Base-by-base conservation (phyloP, 1,140 invertebrate species). In the Drosophila athabasca region DNA sequence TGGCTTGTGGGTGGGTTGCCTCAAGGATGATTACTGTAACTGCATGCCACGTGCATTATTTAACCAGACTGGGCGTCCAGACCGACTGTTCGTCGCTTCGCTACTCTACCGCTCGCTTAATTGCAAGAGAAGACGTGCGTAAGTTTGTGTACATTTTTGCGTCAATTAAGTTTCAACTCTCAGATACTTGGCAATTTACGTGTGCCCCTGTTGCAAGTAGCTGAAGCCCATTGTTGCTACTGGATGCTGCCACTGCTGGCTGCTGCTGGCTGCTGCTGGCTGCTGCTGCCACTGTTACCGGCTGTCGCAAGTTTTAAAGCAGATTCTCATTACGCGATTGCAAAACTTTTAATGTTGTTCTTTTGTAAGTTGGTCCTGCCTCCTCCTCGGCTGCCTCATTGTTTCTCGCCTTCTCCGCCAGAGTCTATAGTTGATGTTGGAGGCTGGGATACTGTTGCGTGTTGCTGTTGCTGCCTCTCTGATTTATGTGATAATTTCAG, bases 291-390 rank as follows among this genome's bases (percentile, higher is more conserved):
- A 31, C 41, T 66, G 59, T 73, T 80, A 74, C 65, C 52, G 83
- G 53, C 83, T 89, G 84, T 77, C 79, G 83, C 85, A 89, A 89
- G 76, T 84, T 89, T 89, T 89, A 89, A 89, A 89, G 85, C 84
- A 89, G 84, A 89, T 89, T 89, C 84, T 89, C 84, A 89, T 89
- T 89, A 89, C 85, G 84, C 84, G 84, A 89, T 89, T 89, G 84
- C 76, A 72, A 89, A 89, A 89, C 73, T 89, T 89, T 89, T 89
- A 89, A 89, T 89, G 84, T 83, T 90, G 76, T 88, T 89, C 85
- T 89, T 89, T 89, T 88, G 79, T 83, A 88, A 87, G 79, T 88
- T 87, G 84, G 74, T 78, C 65, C 71, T 82, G 64, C 67, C 7
- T 31, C 19, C 48, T 9, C 19, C 15, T 46, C 31, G 8, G 39